Evolutionary conservation across 2,797 vertebrate species (phyloP).

Genomic region (Todus mexicanus): DNA sequence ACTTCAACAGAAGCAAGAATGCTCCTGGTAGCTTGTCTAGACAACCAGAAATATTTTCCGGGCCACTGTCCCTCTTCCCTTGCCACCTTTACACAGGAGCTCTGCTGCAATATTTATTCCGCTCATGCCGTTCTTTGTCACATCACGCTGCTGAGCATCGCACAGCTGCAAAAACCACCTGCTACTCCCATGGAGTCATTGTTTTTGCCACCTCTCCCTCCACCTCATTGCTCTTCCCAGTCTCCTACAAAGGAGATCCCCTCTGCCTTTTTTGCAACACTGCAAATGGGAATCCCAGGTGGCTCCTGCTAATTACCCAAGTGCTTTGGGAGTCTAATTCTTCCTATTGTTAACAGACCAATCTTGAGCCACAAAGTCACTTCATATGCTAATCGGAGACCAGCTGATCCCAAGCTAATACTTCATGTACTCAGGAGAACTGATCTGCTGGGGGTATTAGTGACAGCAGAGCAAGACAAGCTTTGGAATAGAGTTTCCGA

Average conservation of each 20-base stretch:
- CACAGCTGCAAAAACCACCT: constrained; percentile 50
- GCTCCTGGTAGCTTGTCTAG: not conserved
- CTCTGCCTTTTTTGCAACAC: constrained; percentile 22
- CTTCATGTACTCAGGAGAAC: not conserved
- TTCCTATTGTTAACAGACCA: constrained; percentile 50
- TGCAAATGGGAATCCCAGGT: constrained; percentile 54
- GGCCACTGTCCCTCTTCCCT: not conserved
- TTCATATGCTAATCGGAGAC: constrained; percentile 59
- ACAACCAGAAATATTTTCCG: constrained; percentile 28
- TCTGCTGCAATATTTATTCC: constrained; percentile 32
- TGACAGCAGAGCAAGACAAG: not conserved
- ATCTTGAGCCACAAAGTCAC: constrained; percentile 64
- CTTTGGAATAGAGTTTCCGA: not conserved
- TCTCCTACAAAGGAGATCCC: not conserved
- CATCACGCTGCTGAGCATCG: not conserved
- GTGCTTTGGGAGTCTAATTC: constrained; percentile 52
- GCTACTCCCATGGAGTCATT: not conserved
- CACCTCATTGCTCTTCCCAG: not conserved
- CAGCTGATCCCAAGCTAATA: constrained; percentile 61
- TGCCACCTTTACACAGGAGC: not conserved
- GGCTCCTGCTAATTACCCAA: constrained; percentile 59
- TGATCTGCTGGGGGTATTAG: constrained; percentile 27
- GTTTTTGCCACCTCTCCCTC: not conserved
- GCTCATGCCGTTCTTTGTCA: not conserved
- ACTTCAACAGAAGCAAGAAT: not conserved